Conservation (phyloP, 2,113 vertebrate species). For the Cacatua alba region DNA sequence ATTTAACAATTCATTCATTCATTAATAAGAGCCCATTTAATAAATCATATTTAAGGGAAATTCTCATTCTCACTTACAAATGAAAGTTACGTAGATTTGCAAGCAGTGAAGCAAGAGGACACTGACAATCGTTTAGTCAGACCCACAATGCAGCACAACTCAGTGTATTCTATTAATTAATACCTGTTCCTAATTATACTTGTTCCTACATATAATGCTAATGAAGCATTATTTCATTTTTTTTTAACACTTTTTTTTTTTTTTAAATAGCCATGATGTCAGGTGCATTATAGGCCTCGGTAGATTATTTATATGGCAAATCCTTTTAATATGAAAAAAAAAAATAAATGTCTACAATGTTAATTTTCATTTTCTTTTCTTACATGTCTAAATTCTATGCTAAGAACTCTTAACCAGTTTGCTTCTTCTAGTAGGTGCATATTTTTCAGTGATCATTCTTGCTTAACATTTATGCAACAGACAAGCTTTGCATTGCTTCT, state of each 20-base stretch:
- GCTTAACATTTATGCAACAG: neutral
- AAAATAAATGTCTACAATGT: neutral
- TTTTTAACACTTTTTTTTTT: neutral
- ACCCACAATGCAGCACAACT: neutral
- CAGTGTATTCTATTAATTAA: neutral
- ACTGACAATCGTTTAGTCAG: neutral
- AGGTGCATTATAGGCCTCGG: neutral
- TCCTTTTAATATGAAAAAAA: neutral
- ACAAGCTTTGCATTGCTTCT: neutral
- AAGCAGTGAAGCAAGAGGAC: neutral
- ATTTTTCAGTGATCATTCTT: neutral
- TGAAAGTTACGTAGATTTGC: neutral
- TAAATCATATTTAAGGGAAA: neutral
- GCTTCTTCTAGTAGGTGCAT: neutral
- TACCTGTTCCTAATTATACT: neutral
- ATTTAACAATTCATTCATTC: constrained; percentile 19
- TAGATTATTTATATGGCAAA: neutral
- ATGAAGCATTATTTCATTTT: neutral
- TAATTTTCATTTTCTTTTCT: neutral
- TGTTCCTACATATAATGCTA: neutral
- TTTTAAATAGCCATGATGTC: neutral
- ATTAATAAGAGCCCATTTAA: neutral
- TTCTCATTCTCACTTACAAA: neutral
- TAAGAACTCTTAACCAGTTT: neutral
- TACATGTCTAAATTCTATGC: neutral